Base-by-base conservation (phyloP, 2,888 invertebrate species). In the Diadegma fenestrale region DNA sequence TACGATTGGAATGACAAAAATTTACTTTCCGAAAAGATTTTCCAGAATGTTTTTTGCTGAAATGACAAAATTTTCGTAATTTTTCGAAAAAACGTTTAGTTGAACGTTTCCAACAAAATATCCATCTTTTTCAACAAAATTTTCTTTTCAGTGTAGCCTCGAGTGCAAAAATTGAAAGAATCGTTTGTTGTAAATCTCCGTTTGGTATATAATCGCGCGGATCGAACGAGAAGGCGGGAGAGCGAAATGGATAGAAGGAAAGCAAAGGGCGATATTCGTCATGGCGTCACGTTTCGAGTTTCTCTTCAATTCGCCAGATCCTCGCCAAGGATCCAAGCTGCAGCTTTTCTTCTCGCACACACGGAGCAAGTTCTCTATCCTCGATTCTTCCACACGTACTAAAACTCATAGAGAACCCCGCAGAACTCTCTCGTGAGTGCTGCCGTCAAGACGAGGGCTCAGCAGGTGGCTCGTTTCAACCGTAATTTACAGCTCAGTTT, bases 391-490 rank as follows among this genome's bases (percentile, higher is more conserved):
- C 68, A 69, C 37, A 64, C 73, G 80, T 71, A 58, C 64, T 79
- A 66, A 84, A 69, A 75, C 78, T 80, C 54, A 26, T 72, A 58
- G 26, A 76, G 22, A 61, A 30, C 14, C 48, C 19, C 54, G n/a
- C n/a, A 72, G 22, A 61, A 51, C 30, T 43, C 26, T 64, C 48
- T 80, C 14, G 45, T 33, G 68, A 68, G 69, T 73, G 79, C 64
- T 73, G 75, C 71, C 41, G 61, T 64, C 82, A 79, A 82, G 81
- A 73, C 64, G 87, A 81, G 77, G 82, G 87, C 87, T 91, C 91
- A 90, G 91, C 91, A 91, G 91, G 91, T 91, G 91, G 91, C 91
- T 91, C 91, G 90, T 91, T 91, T 86, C 86, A 87, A 83, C 87
- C 43, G 85, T 82, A 88, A 90, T 89, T 89, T 88, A 88, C 85